Percentiles rank a stretch among this genome's conserved stretches.
Conservation (phyloP, 1,140 invertebrate genomes). For the Aphaenogaster floridana region DNA sequence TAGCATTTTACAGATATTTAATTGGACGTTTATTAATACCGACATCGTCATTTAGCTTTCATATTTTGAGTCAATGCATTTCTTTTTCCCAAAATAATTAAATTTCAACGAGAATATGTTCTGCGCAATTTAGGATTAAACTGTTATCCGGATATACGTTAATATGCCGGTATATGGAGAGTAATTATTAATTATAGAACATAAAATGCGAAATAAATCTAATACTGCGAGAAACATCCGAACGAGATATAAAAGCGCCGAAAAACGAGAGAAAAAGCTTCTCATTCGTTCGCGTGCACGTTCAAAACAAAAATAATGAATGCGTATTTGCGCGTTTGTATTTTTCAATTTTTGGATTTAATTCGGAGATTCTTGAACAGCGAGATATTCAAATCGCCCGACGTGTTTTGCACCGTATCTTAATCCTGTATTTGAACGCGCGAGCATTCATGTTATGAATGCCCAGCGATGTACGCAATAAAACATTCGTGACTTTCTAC, state of each 20-base stretch:
- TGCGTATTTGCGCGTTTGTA: conserved; percentile 5
- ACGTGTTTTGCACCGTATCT: conserved; percentile 14
- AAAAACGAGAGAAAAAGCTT: background rate
- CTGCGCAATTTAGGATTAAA: conserved; percentile 9
- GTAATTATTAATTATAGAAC: conserved; percentile 20
- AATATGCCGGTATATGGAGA: background rate
- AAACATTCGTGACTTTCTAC: conserved; percentile 8
- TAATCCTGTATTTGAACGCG: conserved; percentile 16
- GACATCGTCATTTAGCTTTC: background rate
- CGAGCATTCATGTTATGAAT: background rate
- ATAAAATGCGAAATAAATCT: conserved; percentile 39
- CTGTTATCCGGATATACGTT: conserved; percentile 11
- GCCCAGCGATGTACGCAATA: background rate
- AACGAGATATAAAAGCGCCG: conserved; percentile 12
- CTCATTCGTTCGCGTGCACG: background rate
- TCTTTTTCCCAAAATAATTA: background rate
- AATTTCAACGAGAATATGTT: background rate
- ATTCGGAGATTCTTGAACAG: background rate
- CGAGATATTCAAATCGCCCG: conserved; percentile 26
- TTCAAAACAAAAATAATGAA: conserved; percentile 45
- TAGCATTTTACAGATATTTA: background rate
- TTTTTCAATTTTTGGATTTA: conserved; percentile 23
- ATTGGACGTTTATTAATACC: background rate
- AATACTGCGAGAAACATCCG: background rate
- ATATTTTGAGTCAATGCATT: background rate